Conservation (phyloP, 2,888 invertebrate species). For the Conomelus anceps region DNA sequence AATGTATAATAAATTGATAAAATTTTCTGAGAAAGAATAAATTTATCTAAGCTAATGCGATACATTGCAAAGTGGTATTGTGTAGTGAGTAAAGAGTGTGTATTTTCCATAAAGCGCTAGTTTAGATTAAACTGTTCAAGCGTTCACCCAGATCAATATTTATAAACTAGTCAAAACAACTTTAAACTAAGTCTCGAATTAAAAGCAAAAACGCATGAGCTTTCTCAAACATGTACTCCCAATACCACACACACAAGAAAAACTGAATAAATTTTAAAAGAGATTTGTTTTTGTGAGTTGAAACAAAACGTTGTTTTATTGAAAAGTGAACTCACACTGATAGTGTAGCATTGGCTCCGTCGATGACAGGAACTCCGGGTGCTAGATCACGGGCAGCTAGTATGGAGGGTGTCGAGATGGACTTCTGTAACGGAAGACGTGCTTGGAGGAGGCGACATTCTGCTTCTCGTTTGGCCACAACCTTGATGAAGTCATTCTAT, state of each 20-base stretch:
- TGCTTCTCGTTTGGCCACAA: conserved; percentile 54
- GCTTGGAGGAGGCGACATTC: conserved; percentile 52
- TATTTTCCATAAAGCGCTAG: neutral
- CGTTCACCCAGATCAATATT: neutral
- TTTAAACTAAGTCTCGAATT: neutral
- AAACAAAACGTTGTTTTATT: no score
- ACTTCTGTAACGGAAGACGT: conserved; percentile 77
- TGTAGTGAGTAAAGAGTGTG: neutral
- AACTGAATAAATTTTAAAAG: neutral
- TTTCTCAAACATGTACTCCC: neutral
- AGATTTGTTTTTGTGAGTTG: no score
- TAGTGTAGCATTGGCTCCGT: conserved; percentile 48
- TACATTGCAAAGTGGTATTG: neutral
- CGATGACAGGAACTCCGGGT: conserved; percentile 48
- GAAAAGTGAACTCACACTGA: conserved; percentile 48
- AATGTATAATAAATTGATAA: no score
- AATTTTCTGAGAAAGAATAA: no score
- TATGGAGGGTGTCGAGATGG: conserved; percentile 84
- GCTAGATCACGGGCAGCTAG: conserved; percentile 60
- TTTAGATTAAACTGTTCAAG: neutral
- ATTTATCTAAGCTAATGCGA: no score
- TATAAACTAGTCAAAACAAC: neutral
- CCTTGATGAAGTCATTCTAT: conserved; percentile 68
- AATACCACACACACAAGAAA: neutral
- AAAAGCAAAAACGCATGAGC: neutral